Percentiles rank a stretch among this genome's conserved stretches.
These are phyloP conservation scores for Macrosoma leucophasiata DNA, from an alignment of 2,888 invertebrate species.

Conservation along the genomic window DNA sequence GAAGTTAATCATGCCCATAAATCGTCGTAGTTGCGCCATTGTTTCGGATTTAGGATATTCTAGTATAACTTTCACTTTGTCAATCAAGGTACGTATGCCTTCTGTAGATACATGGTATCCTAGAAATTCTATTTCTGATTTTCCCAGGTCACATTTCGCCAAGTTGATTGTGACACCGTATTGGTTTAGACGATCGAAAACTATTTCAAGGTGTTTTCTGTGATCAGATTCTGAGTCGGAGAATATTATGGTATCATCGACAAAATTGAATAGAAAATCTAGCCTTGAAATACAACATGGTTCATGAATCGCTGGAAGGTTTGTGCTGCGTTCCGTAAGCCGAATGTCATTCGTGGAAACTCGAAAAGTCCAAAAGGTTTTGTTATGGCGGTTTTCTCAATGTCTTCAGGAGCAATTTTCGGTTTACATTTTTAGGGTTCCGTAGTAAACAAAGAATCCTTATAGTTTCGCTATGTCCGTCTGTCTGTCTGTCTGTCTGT, in stretches of 20 bases:
- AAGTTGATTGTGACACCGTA: slow-evolving; percentile 21
- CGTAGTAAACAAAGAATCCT: no score
- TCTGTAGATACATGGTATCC: slow-evolving; percentile 16
- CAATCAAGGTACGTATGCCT: slow-evolving; percentile 23
- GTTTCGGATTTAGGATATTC: slow-evolving; percentile 8
- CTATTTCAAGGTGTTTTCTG: slow-evolving; percentile 16
- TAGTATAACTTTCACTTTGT: slow-evolving; percentile 15
- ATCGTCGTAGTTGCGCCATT: slow-evolving; percentile 5
- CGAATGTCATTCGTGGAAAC: slow-evolving; percentile 3
- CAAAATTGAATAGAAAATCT: slow-evolving; percentile 5
- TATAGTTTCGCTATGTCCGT: no score
- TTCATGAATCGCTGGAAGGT: slow-evolving; percentile 9
- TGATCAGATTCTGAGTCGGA: slow-evolving; percentile 12
- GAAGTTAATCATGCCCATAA: slow-evolving; percentile 10
- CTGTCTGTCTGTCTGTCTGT: no score
- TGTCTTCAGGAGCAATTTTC: slow-evolving; percentile 17
- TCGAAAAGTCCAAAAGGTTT: slow-evolving; percentile 32
- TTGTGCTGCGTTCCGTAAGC: slow-evolving; percentile 7
- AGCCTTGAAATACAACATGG: slow-evolving; percentile 9
- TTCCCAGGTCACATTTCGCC: slow-evolving; percentile 16
- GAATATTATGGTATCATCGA: slow-evolving; percentile 3
- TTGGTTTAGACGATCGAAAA: slow-evolving; percentile 20
- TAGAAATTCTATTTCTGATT: slow-evolving; percentile 17
- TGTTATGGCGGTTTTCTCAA: slow-evolving; percentile 35
- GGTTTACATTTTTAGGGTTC: no score